These are phyloP conservation scores for Polymixis flavicincta DNA, from an alignment of 2,888 invertebrate genomes.

Conservation along the genomic window DNA sequence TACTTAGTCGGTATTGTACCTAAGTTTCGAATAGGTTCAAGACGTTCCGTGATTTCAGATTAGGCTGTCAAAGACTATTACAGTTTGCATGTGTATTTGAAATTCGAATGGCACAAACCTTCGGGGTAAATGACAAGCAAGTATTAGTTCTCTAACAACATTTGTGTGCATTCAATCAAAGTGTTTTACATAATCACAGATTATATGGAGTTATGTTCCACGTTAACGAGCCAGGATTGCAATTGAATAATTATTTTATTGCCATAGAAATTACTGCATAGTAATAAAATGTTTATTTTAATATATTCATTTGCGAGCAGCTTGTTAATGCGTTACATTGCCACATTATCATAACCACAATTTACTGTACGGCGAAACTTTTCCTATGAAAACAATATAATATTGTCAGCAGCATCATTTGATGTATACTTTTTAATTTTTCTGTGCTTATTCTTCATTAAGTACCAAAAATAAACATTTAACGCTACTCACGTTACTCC, in stretches of 20 bases:
- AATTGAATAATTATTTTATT: constrained; percentile 58
- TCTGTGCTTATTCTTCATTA: constrained; percentile 55
- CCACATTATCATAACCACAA: constrained; percentile 36
- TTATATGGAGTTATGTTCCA: constrained; percentile 47
- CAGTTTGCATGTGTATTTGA: constrained; percentile 22
- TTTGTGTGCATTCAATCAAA: constrained; percentile 32
- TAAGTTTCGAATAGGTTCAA: constrained; percentile 45
- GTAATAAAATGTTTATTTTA: constrained; percentile 47
- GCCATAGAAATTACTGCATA: constrained; percentile 46
- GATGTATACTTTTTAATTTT: constrained; percentile 35
- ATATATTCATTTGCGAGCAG: constrained; percentile 45
- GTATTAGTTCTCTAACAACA: constrained; percentile 16
- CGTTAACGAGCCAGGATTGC: constrained; percentile 44
- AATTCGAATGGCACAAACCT: constrained; percentile 8
- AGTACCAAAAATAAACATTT: constrained; percentile 57
- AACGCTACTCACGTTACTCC: constrained; percentile 67
- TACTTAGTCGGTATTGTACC: constrained; percentile 45
- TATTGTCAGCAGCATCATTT: constrained; percentile 27
- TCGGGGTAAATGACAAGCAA: constrained; percentile 12
- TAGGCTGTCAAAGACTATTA: constrained; percentile 45
- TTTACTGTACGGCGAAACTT: constrained; percentile 23
- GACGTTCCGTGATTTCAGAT: constrained; percentile 45
- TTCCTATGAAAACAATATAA: constrained; percentile 32
- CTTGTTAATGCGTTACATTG: constrained; percentile 41
- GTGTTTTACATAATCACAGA: constrained; percentile 54